Base-by-base conservation (phyloP, 2,888 invertebrate genomes). In the Epirrhoe alternata region DNA sequence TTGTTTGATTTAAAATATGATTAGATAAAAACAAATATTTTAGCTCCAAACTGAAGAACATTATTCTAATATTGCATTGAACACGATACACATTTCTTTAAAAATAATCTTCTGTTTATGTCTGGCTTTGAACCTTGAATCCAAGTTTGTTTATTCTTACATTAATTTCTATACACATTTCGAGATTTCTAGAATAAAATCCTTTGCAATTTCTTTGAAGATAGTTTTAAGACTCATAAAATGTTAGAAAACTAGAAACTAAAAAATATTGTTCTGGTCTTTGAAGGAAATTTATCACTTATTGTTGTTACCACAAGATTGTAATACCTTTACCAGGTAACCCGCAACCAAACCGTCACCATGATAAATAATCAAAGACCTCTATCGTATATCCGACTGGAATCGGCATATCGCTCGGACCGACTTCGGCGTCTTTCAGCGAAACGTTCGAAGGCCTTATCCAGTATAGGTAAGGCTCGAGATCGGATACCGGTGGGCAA, bases 381-480 rank as follows among this genome's bases (percentile, higher is more conserved):
- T 92, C 87, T 56, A 84, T 86, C 51, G 80, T 70, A 61, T 80
- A 77, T 81, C 90, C 92, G 0, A 79, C 73, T 3, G 90, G 90
- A 72, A 89, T 85, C 12, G 89, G 88, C 72, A 86, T 86, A 74
- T 92, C 92, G 68, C 86, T 90, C 0, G 90, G 90, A 45, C 89
- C 90, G 30, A 89, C 87, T 73, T 90, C 89, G 0, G 85, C 83
- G 55, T 90, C 89, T 78, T 83, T 84, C 38, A 85, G 61, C 0
- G 93, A 86, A 60, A 82, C 79, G 74, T 93, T 93, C 67, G 86
- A 88, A 31, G 95, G 92, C 78, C 93, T 94, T 69, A 97, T 84
- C 98, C 98, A 99, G 75, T 95, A 95, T 60, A 98, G 94, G 78
- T 94, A 95, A 0, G 98, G 97, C 82, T 97, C 97, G 73, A 97